Conservation (phyloP, 2,888 invertebrate species). For the Hemicrepidius hirtus region DNA sequence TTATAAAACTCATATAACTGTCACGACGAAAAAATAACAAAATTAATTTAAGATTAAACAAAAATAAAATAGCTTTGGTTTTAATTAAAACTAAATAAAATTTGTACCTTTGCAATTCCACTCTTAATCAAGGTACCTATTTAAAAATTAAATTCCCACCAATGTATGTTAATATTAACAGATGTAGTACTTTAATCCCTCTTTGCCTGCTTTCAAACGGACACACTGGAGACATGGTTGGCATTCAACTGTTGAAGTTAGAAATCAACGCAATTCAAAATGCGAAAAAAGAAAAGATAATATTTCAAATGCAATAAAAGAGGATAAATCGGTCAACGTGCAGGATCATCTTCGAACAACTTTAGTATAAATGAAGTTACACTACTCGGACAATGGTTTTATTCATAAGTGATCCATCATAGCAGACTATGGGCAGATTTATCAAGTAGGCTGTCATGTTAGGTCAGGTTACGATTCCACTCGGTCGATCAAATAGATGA, state of each 20-base stretch:
- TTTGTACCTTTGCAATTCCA: too few species aligned
- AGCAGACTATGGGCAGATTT: constrained; percentile 46
- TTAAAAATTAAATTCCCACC: too few species aligned
- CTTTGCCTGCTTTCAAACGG: not conserved
- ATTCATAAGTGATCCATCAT: constrained; percentile 58
- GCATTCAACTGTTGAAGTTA: constrained; percentile 22
- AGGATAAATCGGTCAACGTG: constrained; percentile 38
- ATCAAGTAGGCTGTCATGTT: constrained; percentile 54
- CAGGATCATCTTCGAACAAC: constrained; percentile 30
- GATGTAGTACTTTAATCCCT: not conserved
- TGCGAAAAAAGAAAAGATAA: constrained; percentile 30
- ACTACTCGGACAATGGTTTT: constrained; percentile 52
- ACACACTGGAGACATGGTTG: constrained; percentile 2
- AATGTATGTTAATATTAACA: too few species aligned
- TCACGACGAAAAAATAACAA: too few species aligned
- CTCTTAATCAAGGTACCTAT: too few species aligned
- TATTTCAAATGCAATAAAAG: constrained; percentile 18
- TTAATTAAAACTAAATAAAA: too few species aligned
- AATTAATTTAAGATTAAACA: too few species aligned
- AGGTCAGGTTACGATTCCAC: constrained; percentile 57
- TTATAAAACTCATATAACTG: too few species aligned
- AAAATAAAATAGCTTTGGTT: too few species aligned
- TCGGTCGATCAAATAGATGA: constrained; percentile 52
- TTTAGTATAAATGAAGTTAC: constrained; percentile 47
- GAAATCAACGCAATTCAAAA: constrained; percentile 28